A percentile compares a stretch with the other conserved stretches of the same genome.
phyloP scores from a whole-genome alignment of 2,113 vertebrate genomes.

The Dasypus novemcinctus region DNA sequence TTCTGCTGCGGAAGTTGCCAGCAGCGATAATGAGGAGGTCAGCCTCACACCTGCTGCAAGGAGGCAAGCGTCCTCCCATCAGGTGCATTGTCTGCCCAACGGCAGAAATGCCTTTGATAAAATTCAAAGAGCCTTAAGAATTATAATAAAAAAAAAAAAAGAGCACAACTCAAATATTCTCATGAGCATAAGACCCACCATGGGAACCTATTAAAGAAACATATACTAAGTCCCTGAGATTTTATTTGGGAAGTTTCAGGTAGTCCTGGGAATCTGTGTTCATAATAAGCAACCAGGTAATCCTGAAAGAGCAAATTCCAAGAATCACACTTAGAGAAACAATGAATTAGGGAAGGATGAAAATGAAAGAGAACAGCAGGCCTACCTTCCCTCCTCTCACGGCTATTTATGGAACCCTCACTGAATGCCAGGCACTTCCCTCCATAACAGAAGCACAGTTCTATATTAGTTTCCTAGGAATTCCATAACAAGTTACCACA shows the following conservation, averaged over 20 bases:
- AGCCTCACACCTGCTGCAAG: conserved; percentile 46
- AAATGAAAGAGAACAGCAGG: not conserved
- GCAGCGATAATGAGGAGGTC: conserved; percentile 43
- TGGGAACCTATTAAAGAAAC: not conserved
- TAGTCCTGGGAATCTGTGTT: not conserved
- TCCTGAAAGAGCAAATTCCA: not conserved
- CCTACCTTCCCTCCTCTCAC: not conserved
- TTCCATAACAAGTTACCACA: not conserved
- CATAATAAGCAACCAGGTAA: not conserved
- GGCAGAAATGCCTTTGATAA: conserved; percentile 55
- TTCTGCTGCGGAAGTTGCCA: not conserved
- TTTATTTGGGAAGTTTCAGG: not conserved
- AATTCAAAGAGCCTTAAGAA: conserved; percentile 42
- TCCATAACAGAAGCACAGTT: not conserved
- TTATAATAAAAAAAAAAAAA: conserved; percentile 44
- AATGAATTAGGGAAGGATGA: not conserved
- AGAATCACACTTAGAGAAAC: not conserved
- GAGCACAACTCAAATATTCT: not conserved
- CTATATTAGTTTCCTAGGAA: not conserved
- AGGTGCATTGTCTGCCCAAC: conserved; percentile 36
- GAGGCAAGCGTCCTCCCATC: conserved; percentile 34
- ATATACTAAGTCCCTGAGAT: not conserved
- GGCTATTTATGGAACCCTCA: not conserved
- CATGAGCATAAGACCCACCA: not conserved
- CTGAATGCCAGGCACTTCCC: not conserved